Percentiles rank a stretch among this genome's conserved stretches.
These are phyloP conservation scores for Pachypsylla venusta DNA, from an alignment of 1,140 invertebrate genomes.

Conservation along the genomic window DNA sequence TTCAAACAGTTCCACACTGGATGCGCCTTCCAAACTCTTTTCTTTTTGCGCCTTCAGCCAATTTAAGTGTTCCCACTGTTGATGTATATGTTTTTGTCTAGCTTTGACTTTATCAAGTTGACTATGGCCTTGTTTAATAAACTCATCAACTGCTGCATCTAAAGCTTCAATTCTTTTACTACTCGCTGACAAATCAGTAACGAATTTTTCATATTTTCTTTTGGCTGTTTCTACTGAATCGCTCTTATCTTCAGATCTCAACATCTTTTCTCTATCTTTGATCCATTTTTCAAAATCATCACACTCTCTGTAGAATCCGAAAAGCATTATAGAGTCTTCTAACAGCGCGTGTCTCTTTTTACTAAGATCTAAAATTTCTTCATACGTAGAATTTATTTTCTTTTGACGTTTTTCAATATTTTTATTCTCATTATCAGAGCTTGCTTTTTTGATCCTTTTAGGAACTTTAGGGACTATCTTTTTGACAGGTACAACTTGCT, in stretches of 20 bases:
- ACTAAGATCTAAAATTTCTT: slow-evolving; percentile 64
- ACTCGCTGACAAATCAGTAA: slow-evolving; percentile 87
- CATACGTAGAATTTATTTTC: slow-evolving; percentile 63
- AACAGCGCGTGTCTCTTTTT: slow-evolving; percentile 60
- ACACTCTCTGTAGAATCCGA: slow-evolving; percentile 92
- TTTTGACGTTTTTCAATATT: slow-evolving; percentile 70
- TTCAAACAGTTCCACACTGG: slow-evolving; percentile 86
- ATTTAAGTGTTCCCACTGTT: slow-evolving; percentile 77
- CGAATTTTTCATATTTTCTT: slow-evolving; percentile 90
- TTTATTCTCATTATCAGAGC: slow-evolving; percentile 40
- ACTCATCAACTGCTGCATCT: slow-evolving; percentile 72
- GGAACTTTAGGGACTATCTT: slow-evolving; percentile 28
- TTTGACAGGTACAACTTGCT: slow-evolving; percentile 62
- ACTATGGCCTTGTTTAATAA: slow-evolving; percentile 69
- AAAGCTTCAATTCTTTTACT: slow-evolving; percentile 79
- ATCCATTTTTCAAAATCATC: slow-evolving; percentile 98
- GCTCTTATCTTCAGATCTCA: slow-evolving; percentile 64
- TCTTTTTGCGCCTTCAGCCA: slow-evolving; percentile 79
- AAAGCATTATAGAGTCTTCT: slow-evolving; percentile 83
- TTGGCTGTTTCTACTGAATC: slow-evolving; percentile 89
- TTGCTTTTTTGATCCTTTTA: neutral
- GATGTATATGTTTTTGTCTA: slow-evolving; percentile 67
- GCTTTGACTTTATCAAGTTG: slow-evolving; percentile 71
- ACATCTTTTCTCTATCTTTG: slow-evolving; percentile 80
- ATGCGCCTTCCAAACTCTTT: slow-evolving; percentile 77